Evolutionary conservation across 2,113 vertebrate species (phyloP).

Genomic region (Clinocottus analis): DNA sequence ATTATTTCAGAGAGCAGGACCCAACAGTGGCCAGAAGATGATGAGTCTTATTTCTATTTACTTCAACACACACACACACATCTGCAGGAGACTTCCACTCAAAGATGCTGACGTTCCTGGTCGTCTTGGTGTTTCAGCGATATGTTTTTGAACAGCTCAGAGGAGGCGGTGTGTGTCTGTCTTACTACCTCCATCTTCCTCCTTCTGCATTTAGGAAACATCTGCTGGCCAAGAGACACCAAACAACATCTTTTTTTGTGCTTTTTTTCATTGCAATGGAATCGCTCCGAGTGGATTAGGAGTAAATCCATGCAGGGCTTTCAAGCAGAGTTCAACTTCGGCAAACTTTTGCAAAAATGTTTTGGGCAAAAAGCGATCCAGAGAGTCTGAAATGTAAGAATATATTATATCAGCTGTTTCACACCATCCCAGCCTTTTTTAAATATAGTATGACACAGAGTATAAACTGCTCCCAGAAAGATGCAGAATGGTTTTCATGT

Average conservation of each 20-base stretch:
- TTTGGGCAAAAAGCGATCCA: background rate
- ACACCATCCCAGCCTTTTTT: background rate
- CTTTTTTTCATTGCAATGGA: constrained; percentile 19
- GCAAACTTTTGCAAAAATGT: background rate
- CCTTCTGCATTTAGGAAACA: constrained; percentile 3
- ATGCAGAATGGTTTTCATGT: background rate
- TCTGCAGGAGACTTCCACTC: constrained; percentile 13
- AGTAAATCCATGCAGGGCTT: constrained; percentile 3
- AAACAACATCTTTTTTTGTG: constrained; percentile 13
- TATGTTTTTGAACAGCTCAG: constrained; percentile 32
- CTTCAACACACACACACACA: background rate
- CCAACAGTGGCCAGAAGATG: constrained; percentile 35
- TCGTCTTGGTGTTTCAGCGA: constrained; percentile 19
- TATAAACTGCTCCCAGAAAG: background rate
- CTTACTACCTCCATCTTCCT: constrained; percentile 26
- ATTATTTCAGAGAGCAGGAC: constrained; percentile 68
- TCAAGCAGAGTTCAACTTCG: background rate
- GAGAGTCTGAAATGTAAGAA: background rate
- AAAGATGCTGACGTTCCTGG: constrained; percentile 38
- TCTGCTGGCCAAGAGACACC: constrained; percentile 8
- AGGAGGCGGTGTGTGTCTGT: constrained; percentile 6
- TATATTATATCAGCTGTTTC: background rate
- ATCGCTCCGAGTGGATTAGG: constrained; percentile 12
- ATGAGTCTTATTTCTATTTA: constrained; percentile 35
- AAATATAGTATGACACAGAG: background rate